A percentile compares a stretch with the other conserved stretches of the same genome.
phyloP scores from a whole-genome alignment of 2,888 invertebrate species.

The Seladonia tumulorum region DNA sequence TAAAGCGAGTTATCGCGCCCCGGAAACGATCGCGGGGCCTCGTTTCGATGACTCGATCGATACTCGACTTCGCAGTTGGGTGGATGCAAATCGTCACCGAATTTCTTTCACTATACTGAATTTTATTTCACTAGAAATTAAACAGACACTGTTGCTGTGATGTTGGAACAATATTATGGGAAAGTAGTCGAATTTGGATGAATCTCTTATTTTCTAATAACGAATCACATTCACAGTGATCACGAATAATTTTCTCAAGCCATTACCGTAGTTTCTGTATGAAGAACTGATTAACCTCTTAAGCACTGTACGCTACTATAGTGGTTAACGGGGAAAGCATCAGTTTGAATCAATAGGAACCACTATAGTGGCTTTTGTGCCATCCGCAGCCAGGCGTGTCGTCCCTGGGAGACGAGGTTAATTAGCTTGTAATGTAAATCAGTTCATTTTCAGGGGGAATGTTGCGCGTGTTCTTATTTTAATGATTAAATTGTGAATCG shows the following conservation, averaged over 20 bases:
- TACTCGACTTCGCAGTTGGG: not conserved
- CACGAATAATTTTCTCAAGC: too few relatives aligned
- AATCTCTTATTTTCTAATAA: too few relatives aligned
- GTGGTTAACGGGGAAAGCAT: too few relatives aligned
- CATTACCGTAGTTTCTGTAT: too few relatives aligned
- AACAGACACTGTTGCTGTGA: not conserved
- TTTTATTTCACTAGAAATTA: not conserved
- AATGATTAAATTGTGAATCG: not conserved
- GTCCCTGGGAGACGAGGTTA: too few relatives aligned
- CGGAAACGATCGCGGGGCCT: not conserved
- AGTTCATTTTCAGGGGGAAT: not conserved
- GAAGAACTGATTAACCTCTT: too few relatives aligned
- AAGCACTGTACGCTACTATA: too few relatives aligned
- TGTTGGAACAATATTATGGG: not conserved
- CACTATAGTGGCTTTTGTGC: too few relatives aligned
- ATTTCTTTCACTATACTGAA: not conserved
- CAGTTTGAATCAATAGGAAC: too few relatives aligned
- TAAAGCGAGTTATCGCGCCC: not conserved
- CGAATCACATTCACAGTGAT: too few relatives aligned
- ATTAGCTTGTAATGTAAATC: not conserved
- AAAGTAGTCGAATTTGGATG: not conserved
- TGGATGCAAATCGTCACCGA: not conserved
- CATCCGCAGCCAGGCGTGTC: too few relatives aligned
- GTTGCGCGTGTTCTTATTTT: not conserved
- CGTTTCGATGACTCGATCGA: conserved; percentile 5